Conservation (phyloP, 2,113 vertebrate genomes). For the Nothocercus nigrocapillus region DNA sequence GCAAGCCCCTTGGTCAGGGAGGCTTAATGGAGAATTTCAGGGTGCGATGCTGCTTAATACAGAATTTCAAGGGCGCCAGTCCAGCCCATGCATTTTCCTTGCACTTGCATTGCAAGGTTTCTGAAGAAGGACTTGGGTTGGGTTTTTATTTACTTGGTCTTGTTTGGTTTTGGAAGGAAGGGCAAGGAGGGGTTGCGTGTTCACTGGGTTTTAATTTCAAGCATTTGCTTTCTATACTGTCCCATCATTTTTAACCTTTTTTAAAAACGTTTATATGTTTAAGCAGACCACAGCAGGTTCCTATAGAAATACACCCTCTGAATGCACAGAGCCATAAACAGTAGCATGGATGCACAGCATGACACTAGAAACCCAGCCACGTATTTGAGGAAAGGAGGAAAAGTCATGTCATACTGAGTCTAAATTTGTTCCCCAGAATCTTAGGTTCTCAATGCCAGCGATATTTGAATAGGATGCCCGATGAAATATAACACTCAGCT, state of each 20-base stretch:
- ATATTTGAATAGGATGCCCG: neutral
- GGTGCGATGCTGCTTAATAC: fast-evolving
- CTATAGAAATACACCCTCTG: neutral
- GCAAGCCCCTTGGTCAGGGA: neutral
- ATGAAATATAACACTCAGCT: neutral
- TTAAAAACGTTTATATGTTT: neutral
- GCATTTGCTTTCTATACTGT: neutral
- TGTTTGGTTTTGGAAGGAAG: neutral
- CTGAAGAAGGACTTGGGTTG: neutral
- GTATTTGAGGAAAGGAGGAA: neutral
- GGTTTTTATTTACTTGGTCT: neutral
- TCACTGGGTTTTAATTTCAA: neutral
- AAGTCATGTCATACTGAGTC: neutral
- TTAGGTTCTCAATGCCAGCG: neutral
- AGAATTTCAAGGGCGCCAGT: neutral
- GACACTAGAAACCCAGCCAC: neutral
- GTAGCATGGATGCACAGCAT: neutral
- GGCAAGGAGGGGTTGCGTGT: neutral
- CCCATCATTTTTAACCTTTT: neutral
- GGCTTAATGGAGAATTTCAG: fast-evolving
- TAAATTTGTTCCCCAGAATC: constrained; percentile 8
- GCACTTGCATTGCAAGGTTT: neutral
- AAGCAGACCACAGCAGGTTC: neutral
- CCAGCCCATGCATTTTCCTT: neutral
- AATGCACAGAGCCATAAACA: neutral